Evolutionary conservation across 1,140 invertebrate species (phyloP), one percentile per base, ranked within the genome.

Genomic region (Anastrepha ludens): DNA sequence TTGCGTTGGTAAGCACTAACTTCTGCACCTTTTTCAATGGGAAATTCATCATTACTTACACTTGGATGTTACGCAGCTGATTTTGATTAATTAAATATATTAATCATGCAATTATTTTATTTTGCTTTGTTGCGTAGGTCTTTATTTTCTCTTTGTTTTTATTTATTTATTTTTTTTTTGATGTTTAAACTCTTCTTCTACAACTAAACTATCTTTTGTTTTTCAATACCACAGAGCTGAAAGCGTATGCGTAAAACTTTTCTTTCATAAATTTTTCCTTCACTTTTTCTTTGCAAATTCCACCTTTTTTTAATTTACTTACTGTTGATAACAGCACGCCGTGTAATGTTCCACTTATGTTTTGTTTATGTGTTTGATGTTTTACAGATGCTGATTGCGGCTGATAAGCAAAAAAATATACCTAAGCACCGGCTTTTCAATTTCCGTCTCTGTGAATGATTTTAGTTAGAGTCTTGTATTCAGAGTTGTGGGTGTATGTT

Each of bases 401-500:
- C 44, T 81, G 44, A 81, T 81, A 81, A 74, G 50, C 47, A 55
- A 8, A 81, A 81, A 62, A 15, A 39, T 11, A 67, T 67, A 67
- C 20, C n/a, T 7, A 67, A 67, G 11, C 6, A 29, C 64, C 64
- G 29, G 64, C 64, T 39, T 67, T 39, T 67, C n/a, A 67, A 67
- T 29, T 20, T 67, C 15, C 64, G 64, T 62, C 60, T 62, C 4
- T 13, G 15, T 13, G 60, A 62, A 62, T n/a, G 60, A 0, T 0
- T 62, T 17, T 62, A 17, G 11, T 62, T 15, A 13, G 1, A 17
- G 8, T 17, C n/a, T 55, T 58, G 4, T 13, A 7, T 55, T 78
- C 74, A 20, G 3, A 41, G 20, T 81, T 50, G 74, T 81, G 74
- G 74, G 47, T 47, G 74, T 81, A 58, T 81, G 74, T 55, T 81